Evolutionary conservation across 2,113 vertebrate genomes (phyloP).

Genomic region (Petromus typicus): DNA sequence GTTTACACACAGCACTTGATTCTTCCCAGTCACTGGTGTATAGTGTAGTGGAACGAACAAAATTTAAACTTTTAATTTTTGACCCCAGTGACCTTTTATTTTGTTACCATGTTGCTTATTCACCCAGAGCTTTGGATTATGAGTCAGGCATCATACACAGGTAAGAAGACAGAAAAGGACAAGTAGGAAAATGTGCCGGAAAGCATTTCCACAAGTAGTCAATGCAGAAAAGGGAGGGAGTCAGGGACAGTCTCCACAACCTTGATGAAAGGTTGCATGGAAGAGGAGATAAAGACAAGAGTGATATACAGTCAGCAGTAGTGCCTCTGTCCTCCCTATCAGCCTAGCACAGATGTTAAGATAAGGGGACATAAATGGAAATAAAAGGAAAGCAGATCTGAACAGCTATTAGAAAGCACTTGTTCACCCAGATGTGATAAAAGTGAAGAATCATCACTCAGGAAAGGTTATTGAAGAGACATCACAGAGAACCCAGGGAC

Average conservation of each 20-base stretch:
- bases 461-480: slow-evolving; percentile 1
- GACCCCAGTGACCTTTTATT: background rate
- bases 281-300: slow-evolving; percentile 60
- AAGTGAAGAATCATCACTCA: slow-evolving; percentile 55
- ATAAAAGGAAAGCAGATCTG: slow-evolving; percentile 62
- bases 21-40: background rate
- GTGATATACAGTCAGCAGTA: slow-evolving; percentile 43
- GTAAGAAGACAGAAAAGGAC: background rate
- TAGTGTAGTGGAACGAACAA: background rate
- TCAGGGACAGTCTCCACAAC: slow-evolving; percentile 22
- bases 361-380: slow-evolving; percentile 42
- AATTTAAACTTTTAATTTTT: slow-evolving; percentile 12
- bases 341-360: slow-evolving; percentile 50
- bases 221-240: background rate
- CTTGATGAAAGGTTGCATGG: slow-evolving; percentile 56
- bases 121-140: background rate
- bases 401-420: slow-evolving; percentile 66
- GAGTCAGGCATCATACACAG: slow-evolving; percentile 8
- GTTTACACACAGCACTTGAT: background rate
- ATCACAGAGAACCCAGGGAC: background rate
- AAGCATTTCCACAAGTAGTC: background rate
- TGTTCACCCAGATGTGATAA: slow-evolving; percentile 65
- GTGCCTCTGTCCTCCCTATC: slow-evolving; percentile 30
- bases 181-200: slow-evolving; percentile 45
- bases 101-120: background rate